phyloP scores from a whole-genome alignment of 2,113 vertebrate genomes.

The Pseudonaja textilis region DNA sequence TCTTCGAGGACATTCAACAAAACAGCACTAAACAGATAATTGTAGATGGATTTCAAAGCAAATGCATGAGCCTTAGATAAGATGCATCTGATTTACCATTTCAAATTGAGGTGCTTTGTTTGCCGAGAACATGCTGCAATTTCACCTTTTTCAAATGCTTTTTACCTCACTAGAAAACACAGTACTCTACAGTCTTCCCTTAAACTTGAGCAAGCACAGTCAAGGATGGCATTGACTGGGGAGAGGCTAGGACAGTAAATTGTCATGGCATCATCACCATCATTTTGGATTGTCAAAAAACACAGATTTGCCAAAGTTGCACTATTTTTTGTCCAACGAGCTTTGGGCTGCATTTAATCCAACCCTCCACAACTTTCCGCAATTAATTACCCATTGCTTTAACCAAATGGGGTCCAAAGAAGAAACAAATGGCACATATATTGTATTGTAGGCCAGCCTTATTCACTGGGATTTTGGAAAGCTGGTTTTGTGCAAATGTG shows the following conservation, averaged over 20 bases:
- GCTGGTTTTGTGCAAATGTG: conserved; percentile 16
- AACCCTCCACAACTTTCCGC: neutral
- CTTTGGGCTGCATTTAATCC: neutral
- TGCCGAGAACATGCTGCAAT: neutral
- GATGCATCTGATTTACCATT: neutral
- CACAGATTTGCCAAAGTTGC: neutral
- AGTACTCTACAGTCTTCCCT: neutral
- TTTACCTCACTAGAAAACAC: neutral
- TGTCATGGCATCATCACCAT: neutral
- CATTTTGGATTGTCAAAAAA: neutral
- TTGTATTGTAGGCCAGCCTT: neutral
- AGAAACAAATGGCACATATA: neutral
- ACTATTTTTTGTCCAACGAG: neutral
- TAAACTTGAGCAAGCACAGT: neutral
- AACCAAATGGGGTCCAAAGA: neutral
- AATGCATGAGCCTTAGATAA: neutral
- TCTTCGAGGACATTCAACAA: neutral
- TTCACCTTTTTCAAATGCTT: neutral
- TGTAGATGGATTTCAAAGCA: neutral
- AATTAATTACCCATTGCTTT: conserved; percentile 27
- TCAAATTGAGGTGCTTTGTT: neutral
- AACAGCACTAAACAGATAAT: neutral
- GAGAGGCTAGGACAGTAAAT: neutral
- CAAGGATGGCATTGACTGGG: neutral
- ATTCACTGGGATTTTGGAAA: neutral